Conservation (phyloP, 2,797 vertebrate genomes). For the Parauchenoglanis punctatus region DNA sequence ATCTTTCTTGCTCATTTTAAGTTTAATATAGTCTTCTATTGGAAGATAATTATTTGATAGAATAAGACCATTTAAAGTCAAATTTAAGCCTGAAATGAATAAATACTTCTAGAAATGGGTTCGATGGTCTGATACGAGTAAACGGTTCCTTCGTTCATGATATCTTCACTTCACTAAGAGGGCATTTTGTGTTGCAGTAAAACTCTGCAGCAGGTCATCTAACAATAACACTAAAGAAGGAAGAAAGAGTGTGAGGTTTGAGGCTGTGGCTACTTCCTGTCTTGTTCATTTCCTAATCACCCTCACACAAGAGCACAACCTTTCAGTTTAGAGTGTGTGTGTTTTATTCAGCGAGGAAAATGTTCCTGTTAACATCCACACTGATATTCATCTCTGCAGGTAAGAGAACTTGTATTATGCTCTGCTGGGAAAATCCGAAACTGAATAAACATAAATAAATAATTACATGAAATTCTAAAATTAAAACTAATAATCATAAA, state of each 20-base stretch:
- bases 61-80: too few relatives aligned
- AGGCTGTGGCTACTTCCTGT: constrained; percentile 42
- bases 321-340: neutral
- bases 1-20: too few relatives aligned
- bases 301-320: neutral
- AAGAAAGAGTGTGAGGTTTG: neutral
- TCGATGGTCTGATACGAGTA: neutral
- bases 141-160: neutral
- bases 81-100: neutral
- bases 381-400: constrained; percentile 30
- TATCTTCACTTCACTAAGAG: neutral
- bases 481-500: neutral
- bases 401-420: neutral
- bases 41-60: too few relatives aligned
- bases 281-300: constrained; percentile 40
- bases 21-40: too few relatives aligned
- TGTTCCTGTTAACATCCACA: constrained; percentile 9
- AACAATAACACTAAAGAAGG: neutral
- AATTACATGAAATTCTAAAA: neutral
- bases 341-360: neutral
- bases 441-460: neutral
- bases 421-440: neutral
- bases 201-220: neutral
- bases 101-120: neutral
- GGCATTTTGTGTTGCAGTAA: neutral